These are phyloP conservation scores for Taeniopygia guttata DNA, from an alignment of 2,797 vertebrate genomes.

Conservation along the genomic window DNA sequence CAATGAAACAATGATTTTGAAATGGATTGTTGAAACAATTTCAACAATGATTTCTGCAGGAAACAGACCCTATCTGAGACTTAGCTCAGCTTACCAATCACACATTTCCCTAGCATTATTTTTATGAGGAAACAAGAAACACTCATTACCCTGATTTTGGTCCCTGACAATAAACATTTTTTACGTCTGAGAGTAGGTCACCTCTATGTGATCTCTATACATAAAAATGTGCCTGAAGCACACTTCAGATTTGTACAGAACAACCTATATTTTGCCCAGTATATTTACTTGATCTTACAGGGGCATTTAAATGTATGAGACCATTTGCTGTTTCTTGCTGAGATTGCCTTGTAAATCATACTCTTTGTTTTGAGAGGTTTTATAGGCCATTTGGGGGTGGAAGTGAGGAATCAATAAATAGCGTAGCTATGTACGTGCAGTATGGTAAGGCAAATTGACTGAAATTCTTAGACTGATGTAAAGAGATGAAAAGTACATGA, in stretches of 20 bases:
- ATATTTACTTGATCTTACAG: conserved; percentile 8
- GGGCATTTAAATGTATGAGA: conserved; percentile 5
- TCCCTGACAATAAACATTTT: background rate
- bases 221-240: background rate
- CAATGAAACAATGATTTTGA: background rate
- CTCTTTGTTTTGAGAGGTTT: conserved; percentile 49
- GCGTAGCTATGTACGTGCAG: background rate
- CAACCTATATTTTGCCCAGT: background rate
- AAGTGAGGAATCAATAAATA: conserved; percentile 51
- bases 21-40: too few species aligned
- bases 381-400: conserved; percentile 25
- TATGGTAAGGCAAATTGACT: background rate
- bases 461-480: background rate
- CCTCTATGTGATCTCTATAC: background rate
- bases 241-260: background rate
- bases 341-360: conserved; percentile 54
- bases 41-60: background rate
- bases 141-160: background rate
- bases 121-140: background rate
- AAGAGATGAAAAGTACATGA: background rate
- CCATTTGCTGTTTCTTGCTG: background rate
- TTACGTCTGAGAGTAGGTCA: background rate
- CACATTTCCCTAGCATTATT: background rate
- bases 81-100: background rate
- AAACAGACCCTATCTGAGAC: background rate